Evolutionary conservation across 1,140 invertebrate species (phyloP).

Genomic region (Arctopsyche grandis): DNA sequence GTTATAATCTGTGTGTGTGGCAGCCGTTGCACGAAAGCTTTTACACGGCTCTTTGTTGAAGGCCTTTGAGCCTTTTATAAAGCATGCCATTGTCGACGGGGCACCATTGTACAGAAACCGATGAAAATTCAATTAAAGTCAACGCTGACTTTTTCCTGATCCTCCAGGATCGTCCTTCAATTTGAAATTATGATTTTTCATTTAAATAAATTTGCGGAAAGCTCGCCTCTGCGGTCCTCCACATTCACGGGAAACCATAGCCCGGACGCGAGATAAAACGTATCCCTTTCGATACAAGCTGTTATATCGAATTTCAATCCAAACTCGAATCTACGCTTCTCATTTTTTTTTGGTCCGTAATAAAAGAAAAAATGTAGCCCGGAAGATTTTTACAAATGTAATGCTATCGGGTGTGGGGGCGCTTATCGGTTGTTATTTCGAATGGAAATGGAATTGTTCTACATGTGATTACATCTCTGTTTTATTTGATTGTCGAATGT

Average conservation of each 20-base stretch:
- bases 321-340: background rate
- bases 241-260: too few relatives aligned
- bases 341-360: too few relatives aligned
- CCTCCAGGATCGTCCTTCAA: background rate
- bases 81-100: background rate
- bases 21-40: slow-evolving; percentile 17
- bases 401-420: too few relatives aligned
- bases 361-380: too few relatives aligned
- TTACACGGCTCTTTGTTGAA: slow-evolving; percentile 14
- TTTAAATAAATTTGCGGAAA: slow-evolving; percentile 1
- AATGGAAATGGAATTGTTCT: too few relatives aligned
- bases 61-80: slow-evolving; percentile 24
- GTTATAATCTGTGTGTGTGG: background rate
- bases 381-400: too few relatives aligned
- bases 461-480: too few relatives aligned
- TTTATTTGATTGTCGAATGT: too few relatives aligned
- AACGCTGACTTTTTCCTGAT: background rate
- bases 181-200: slow-evolving; percentile 26
- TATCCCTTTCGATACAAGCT: background rate
- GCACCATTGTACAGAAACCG: slow-evolving; percentile 28
- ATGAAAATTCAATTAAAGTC: slow-evolving; percentile 44
- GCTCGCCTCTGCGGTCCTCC: too few relatives aligned
- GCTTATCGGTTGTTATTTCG: too few relatives aligned
- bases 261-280: background rate
- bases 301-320: slow-evolving; percentile 10